Evolutionary conservation across 2,888 invertebrate genomes (phyloP), one percentile per base, ranked within the genome.

Genomic region (Coleophora deauratella): DNA sequence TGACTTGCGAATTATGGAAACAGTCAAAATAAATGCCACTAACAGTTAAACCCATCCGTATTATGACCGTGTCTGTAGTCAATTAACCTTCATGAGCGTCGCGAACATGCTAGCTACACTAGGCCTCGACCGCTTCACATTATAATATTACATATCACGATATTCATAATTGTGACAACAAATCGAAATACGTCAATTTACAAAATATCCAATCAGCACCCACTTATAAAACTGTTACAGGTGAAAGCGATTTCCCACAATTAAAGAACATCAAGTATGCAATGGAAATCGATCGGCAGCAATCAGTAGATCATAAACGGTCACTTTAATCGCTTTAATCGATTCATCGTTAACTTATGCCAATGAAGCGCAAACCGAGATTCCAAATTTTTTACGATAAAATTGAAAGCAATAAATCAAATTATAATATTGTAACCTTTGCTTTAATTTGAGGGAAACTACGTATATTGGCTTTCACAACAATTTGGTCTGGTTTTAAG

Each of bases 341-440:
- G 35, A 41, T 43, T 41, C 43, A 46, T 43, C 40, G 51, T 50
- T 49, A 48, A 47, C 48, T 47, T 53, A 50, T 46, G 42, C 31
- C 9, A 10, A 31, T 43, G 45, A 38, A 46, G 42, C 42, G 41
- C 44, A 37, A 47, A 45, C 42, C 46, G 55, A 55, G 55, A 55
- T 53, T 50, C 55, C 42, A 46, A 45, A 50, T 46, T 21, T 4
- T 43, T 59, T 70, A 70, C 62, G 55, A 57, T 55, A 57, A 73
- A 74, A 75, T 74, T 70, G 62, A 54, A 48, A 58, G 58, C 49
- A 54, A 70, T 77, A 74, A 76, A 77, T 77, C 71, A 68, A 59
- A 46, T 52, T 57, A 57, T 66, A 71, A 74, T 71, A 64, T 61
- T 45, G 62, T 67, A 67, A 72, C 72, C 68, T 71, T 72, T 70